Base-by-base conservation (phyloP, 2,888 invertebrate genomes). In the Cheilosia grossa region DNA sequence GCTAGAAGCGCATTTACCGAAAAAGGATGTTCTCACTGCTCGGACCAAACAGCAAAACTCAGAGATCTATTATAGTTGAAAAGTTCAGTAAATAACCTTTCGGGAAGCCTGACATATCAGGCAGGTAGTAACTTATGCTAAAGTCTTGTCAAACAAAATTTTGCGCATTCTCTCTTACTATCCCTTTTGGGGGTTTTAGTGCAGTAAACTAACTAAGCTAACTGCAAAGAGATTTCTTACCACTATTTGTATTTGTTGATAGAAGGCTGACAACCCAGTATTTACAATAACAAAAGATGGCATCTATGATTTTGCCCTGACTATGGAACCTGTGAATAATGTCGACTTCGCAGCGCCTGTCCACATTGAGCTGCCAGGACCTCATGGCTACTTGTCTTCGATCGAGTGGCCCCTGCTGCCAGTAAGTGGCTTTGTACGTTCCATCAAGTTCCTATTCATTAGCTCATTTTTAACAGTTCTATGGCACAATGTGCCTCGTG, bases 371-470 rank as follows among this genome's bases (percentile, higher is more conserved):
- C 96, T 97, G 94, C 93, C 94, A 86, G 94, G 95, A 40, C 94
- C 94, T 0, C 94, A 96, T 89, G 97, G 98, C 0, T 98, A 96
- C 90, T 93, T 98, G 53, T 97, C 97, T 0, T 98, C 98, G 6
- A 95, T 95, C 1, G 97, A 98, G 91, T 98, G 96, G 95, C 98
- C 98, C 0, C 93, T 98, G 5, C 91, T 98, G 86, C 95, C 96
- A 87, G 96, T 96, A 92, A 93, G 93, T 92, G 81, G 53, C 0
- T 47, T n/a, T 15, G 2, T 44, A 42, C 13, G 19, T 15, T 21
- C 7, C 30, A 19, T 13, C 5, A 1, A 6, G n/a, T 7, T 4
- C 24, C 5, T 33, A 17, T 6, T 54, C 10, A 37, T 49, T 1
- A 47, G 17, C 27, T 37, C 13, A 9, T 6, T 27, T 49, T 47